Base-by-base conservation (phyloP, 2,888 invertebrate genomes). In the Lypha dubia region DNA sequence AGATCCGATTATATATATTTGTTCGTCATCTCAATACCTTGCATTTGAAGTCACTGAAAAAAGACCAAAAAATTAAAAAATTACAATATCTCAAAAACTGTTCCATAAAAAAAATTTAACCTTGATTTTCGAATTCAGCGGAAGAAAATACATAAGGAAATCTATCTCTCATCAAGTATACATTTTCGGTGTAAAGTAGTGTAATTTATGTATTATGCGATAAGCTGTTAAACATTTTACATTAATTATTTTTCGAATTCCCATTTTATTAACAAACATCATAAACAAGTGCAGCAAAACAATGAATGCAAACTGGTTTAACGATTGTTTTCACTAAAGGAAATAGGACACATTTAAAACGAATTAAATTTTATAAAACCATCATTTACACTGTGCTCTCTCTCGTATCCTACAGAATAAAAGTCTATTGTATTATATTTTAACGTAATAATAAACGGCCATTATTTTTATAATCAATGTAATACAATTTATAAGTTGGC, bases 381-480 rank as follows among this genome's bases (percentile, higher is more conserved):
- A 35, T 49, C 20, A 13, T 65, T 65, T 38, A 65, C 13, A 13
- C 17, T 65, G 46, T 20, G 28, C 13, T 20, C 2, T 17, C n/a
- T 32, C 32, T n/a, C 20, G 28, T 28, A 28, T n/a, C n/a, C n/a
- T n/a, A n/a, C n/a, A n/a, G n/a, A n/a, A n/a, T 32, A 5, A 49
- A 67, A 9, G n/a, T 44, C 17, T 17, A 38, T 35, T 70, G 24
- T 38, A 5, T 6, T 38, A 9, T 15, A 51, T 41, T 70, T 41
- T 44, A 70, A 56, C 9, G 41, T 28, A 56, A 70, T 56, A 56
- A 73, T 74, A 28, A n/a, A 41, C 38, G n/a, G 38, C 8, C 28
- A 38, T 63, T 35, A 22, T 73, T 60, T 63, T 74, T 63, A 63
- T 51, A 51, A 38, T 41, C n/a, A 41, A 28, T 38, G 38, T 51